Percentiles rank a stretch among this genome's conserved stretches.
Evolutionary conservation across 2,888 invertebrate genomes (phyloP).

Genomic region (Druceiella hillmani): DNA sequence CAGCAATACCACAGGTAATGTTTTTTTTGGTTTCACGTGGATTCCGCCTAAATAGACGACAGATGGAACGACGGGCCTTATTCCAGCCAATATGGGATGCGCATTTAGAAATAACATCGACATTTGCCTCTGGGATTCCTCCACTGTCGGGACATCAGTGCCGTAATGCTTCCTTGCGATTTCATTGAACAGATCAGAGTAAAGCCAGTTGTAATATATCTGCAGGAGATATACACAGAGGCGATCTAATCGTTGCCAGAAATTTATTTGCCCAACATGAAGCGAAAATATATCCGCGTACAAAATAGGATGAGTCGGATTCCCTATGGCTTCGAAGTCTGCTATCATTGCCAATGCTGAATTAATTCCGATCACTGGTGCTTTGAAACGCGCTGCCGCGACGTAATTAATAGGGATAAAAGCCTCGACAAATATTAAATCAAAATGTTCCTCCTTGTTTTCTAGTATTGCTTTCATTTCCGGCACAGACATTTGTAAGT

Average conservation of each 20-base stretch:
- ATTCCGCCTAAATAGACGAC: too few relatives aligned
- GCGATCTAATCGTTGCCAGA: slow-evolving; percentile 20
- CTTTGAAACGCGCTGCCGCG: slow-evolving; percentile 32
- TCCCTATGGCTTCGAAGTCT: slow-evolving; percentile 30
- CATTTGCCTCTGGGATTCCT: too few relatives aligned
- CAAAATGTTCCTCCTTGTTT: slow-evolving; percentile 29
- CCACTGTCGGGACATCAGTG: too few relatives aligned
- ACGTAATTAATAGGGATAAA: slow-evolving; percentile 28
- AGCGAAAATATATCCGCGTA: slow-evolving; percentile 29
- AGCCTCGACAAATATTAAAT: slow-evolving; percentile 33
- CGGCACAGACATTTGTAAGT: slow-evolving; percentile 25
- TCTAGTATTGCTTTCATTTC: slow-evolving; percentile 25
- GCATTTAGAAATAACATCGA: too few relatives aligned
- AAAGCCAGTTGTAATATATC: too few relatives aligned
- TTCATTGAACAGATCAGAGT: too few relatives aligned
- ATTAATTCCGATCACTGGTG: slow-evolving; percentile 32
- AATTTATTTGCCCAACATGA: slow-evolving; percentile 27
- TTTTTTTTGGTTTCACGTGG: too few relatives aligned
- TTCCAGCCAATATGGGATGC: too few relatives aligned
- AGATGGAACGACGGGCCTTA: too few relatives aligned
- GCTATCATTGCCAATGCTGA: slow-evolving; percentile 28
- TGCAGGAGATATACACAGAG: too few relatives aligned
- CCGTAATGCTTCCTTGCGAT: too few relatives aligned
- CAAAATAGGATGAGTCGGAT: slow-evolving; percentile 31
- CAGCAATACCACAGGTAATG: too few relatives aligned